Evolutionary conservation across 2,888 invertebrate genomes (phyloP).

Genomic region (Augiades crinisus): DNA sequence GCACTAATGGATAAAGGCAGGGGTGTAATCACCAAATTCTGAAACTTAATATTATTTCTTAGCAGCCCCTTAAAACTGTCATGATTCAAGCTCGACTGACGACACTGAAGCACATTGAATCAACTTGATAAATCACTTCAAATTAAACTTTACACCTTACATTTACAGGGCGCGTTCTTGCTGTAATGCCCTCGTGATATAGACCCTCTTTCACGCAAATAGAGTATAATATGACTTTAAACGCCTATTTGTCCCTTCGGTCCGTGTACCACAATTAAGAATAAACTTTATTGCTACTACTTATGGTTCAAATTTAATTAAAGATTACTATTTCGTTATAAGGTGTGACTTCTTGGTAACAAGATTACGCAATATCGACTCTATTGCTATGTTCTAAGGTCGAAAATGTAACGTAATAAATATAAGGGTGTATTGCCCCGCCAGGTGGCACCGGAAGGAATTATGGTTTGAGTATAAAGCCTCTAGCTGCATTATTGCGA

Average conservation of each 20-base stretch:
- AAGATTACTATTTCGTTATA: neutral
- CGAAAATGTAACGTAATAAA: neutral
- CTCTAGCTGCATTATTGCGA: neutral
- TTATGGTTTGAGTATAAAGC: conserved; percentile 2
- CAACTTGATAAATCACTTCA: conserved; percentile 17
- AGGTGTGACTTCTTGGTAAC: neutral
- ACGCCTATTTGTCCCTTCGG: neutral
- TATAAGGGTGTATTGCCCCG: neutral
- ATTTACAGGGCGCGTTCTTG: neutral
- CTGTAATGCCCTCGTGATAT: neutral
- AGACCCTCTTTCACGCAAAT: neutral
- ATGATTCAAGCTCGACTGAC: conserved; percentile 1
- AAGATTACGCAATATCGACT: neutral
- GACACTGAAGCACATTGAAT: conserved; percentile 4
- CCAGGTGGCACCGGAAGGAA: conserved; percentile 5
- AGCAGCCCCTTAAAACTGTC: neutral
- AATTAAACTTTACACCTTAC: conserved; percentile 18
- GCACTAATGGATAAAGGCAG: too few relatives aligned
- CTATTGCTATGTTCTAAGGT: neutral
- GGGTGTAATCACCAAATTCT: too few relatives aligned
- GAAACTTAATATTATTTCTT: too few relatives aligned
- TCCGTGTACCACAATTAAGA: neutral
- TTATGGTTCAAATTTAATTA: conserved; percentile 11
- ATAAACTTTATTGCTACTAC: conserved; percentile 1
- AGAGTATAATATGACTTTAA: neutral